phyloP scores from a whole-genome alignment of 2,888 invertebrate species.

The Alentia gelatinosa region DNA sequence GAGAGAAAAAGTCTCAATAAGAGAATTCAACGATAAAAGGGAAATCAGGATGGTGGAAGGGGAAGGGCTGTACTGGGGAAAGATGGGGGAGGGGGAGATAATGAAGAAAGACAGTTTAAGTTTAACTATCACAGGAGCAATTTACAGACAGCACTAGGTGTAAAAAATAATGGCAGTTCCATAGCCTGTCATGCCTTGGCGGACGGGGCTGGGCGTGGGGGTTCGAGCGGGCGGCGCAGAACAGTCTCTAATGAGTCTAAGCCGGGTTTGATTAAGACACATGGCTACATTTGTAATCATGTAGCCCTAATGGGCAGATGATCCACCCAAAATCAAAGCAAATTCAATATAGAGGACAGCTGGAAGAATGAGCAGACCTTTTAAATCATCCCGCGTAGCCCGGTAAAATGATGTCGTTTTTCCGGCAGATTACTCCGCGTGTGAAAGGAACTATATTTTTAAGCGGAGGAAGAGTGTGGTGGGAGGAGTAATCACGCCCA shows the following conservation, averaged over 20 bases:
- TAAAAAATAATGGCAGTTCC: not conserved
- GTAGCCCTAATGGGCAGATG: conserved; percentile 33
- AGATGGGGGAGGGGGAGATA: not conserved
- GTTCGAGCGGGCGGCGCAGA: not conserved
- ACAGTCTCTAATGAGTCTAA: not conserved
- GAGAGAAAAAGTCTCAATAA: not conserved
- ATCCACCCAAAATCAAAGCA: conserved; percentile 25
- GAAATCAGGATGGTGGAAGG: not conserved
- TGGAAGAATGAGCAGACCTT: conserved; percentile 36
- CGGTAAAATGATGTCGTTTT: not conserved
- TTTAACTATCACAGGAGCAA: not conserved
- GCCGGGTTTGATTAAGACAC: conserved; percentile 23
- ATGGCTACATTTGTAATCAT: conserved; percentile 5
- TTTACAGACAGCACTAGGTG: not conserved
- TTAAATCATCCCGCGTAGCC: conserved; percentile 9
- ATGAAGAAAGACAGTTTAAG: not conserved
- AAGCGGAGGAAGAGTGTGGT: not conserved
- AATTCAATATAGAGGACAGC: conserved; percentile 30
- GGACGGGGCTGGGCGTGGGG: not conserved
- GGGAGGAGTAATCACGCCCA: not conserved
- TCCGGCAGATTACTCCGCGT: not conserved
- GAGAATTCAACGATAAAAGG: not conserved
- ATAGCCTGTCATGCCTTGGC: not conserved
- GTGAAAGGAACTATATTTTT: not conserved
- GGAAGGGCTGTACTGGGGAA: too few relatives aligned